Evolutionary conservation across 2,113 vertebrate species (phyloP), one percentile per base, ranked within the genome.

Genomic region (Herpetotheres cachinnans): DNA sequence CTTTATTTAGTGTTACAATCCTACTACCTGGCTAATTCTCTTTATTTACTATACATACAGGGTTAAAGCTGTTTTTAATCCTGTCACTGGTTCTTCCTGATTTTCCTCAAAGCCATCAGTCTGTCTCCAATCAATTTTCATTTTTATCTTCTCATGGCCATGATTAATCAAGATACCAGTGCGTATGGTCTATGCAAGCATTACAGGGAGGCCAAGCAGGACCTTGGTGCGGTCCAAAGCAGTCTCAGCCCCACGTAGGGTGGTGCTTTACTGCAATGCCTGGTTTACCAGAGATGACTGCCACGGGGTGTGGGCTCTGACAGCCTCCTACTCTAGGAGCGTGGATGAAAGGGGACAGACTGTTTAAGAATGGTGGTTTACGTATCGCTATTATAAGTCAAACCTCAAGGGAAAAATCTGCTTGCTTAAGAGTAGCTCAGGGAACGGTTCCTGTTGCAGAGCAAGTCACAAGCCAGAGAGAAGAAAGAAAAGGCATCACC

Each of bases 201-300:
- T 36, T 67, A 49, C 22, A 46, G 36, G 34, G 49, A 65, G 20
- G 22, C 34, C 46, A 63, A 36, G 26, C 54, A 27, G 61, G 44
- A 72, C 7, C 13, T 42, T 0, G 2, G 14, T 7, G 49, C 0
- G 0, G 46, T 24, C 24, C 56, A 62, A 50, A 79, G 66, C 56
- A 59, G 30, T 21, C 61, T 13, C 62, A 79, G 82, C 55, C 11
- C n/a, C 56, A n/a, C 84, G 10, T 2, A 26, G 47, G 10, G 12
- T 15, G 12, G 9, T 93, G 30, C 13, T 71, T 78, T 70, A 49
- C 70, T 29, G 36, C 13, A 4, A 1, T 38, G 34, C 62, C 78
- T 73, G 44, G 30, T 88, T 58, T 77, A 52, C 15, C 59, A 32
- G 30, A 34, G 47, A 14, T 50, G 14, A 36, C 24, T 61, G 14